phyloP scores from a whole-genome alignment of 1,140 invertebrate genomes.

The Diploscapter pachys region DNA sequence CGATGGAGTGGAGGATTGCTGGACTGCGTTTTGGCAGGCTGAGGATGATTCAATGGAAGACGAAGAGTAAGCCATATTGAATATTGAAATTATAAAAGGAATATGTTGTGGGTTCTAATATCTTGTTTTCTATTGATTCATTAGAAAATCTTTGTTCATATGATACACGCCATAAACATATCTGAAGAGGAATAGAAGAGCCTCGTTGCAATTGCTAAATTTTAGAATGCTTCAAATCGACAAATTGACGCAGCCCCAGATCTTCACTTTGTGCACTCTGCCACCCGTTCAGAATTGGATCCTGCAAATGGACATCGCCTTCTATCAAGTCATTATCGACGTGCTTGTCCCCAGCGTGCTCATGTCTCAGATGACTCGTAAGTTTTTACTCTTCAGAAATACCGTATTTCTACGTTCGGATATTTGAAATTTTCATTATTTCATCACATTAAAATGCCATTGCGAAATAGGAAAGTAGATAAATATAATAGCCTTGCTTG shows the following conservation, averaged over 20 bases:
- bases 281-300: conserved; percentile 71
- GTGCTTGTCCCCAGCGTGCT: conserved; percentile 25
- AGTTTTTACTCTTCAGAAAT: background rate
- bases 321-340: conserved; percentile 87
- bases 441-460: too few relatives aligned
- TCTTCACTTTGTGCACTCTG: conserved; percentile 66
- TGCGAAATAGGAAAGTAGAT: too few relatives aligned
- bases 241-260: conserved; percentile 61
- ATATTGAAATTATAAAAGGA: background rate
- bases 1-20: conserved; percentile 28
- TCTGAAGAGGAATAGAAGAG: too few relatives aligned
- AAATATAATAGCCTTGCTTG: too few relatives aligned
- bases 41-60: conserved; percentile 29
- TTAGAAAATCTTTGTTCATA: conserved; percentile 1
- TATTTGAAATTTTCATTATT: too few relatives aligned
- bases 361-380: conserved; percentile 16
- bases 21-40: conserved; percentile 36
- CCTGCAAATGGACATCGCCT: conserved; percentile 78
- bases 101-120: too few relatives aligned
- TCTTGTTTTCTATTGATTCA: background rate
- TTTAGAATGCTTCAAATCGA: too few relatives aligned
- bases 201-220: too few relatives aligned
- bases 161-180: too few relatives aligned
- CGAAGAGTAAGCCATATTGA: background rate
- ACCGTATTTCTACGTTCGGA: too few relatives aligned